Evolutionary conservation across 92 coral and sea anemone species (phyloP).

Genomic region (Phenganax stokvisi): DNA sequence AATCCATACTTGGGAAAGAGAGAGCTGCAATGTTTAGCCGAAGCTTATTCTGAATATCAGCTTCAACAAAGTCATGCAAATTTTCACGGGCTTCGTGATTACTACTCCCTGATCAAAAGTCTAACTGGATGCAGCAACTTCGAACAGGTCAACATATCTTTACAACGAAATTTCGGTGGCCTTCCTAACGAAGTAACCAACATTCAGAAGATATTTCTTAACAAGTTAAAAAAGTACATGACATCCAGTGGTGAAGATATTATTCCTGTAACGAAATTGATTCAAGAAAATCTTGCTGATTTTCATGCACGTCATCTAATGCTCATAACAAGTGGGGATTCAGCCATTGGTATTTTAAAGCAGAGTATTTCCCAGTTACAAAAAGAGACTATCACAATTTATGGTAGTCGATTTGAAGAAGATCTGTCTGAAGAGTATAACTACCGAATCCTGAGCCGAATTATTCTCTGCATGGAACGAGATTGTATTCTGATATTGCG

Average conservation of each 20-base stretch:
- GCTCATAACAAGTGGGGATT: slow-evolving; percentile 90
- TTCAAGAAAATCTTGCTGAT: slow-evolving; percentile 74
- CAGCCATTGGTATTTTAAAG: slow-evolving; percentile 90
- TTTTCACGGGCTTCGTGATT: slow-evolving; percentile 97
- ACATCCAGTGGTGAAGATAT: slow-evolving; percentile 39
- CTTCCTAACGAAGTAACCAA: slow-evolving; percentile 54
- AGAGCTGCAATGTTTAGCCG: slow-evolving; percentile 68
- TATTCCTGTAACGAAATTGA: slow-evolving; percentile 58
- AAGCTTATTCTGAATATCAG: slow-evolving; percentile 74
- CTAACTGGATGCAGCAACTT: slow-evolving; percentile 50
- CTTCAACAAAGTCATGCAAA: slow-evolving; percentile 59
- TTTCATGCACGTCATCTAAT: slow-evolving; percentile 80
- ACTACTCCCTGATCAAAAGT: slow-evolving; percentile 84
- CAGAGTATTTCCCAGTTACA: slow-evolving; percentile 61
- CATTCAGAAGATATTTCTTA: slow-evolving; percentile 62
- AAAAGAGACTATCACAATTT: slow-evolving; percentile 86
- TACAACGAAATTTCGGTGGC: slow-evolving; percentile 97
- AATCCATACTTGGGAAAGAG: slow-evolving; percentile 28
- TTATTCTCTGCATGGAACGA: slow-evolving; percentile 93
- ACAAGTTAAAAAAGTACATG: slow-evolving; percentile 48
- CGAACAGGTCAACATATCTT: slow-evolving; percentile 55
- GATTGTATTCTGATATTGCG: slow-evolving; percentile 82
- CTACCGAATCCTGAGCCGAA: slow-evolving; percentile 88
- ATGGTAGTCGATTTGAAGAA: slow-evolving; percentile 94
- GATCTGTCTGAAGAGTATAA: slow-evolving; percentile 90